phyloP scores from a whole-genome alignment of 2,888 invertebrate species.

The Rhamphomyia laevipes region DNA sequence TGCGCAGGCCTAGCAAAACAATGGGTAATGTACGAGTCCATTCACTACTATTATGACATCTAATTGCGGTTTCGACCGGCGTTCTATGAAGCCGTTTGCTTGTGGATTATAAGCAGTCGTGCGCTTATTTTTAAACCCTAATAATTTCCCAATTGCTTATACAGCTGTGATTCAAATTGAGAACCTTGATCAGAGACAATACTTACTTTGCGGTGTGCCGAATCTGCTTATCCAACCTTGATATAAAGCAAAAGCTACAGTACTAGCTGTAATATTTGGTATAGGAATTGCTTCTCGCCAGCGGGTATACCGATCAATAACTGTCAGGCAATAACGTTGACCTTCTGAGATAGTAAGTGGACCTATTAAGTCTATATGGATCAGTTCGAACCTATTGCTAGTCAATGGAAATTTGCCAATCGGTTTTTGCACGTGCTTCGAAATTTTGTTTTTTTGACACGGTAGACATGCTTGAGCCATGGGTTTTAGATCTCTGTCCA shows the following conservation, averaged over 20 bases:
- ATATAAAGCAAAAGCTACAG: constrained; percentile 23
- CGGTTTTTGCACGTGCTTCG: background rate
- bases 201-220: constrained; percentile 28
- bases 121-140: constrained; percentile 19
- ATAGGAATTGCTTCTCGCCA: constrained; percentile 19
- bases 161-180: constrained; percentile 27
- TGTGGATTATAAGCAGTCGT: constrained; percentile 29
- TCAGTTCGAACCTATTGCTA: background rate
- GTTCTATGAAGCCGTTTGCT: constrained; percentile 31
- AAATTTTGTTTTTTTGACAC: background rate
- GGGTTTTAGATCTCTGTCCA: background rate
- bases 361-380: background rate
- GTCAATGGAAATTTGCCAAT: background rate
- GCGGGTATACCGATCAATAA: constrained; percentile 14
- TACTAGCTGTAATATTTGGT: constrained; percentile 14
- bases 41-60: background rate
- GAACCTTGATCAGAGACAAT: constrained; percentile 29
- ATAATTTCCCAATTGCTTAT: constrained; percentile 18
- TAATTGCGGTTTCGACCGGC: constrained; percentile 23
- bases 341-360: background rate
- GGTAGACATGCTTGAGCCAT: background rate
- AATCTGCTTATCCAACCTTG: constrained; percentile 31
- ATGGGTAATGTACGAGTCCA: background rate
- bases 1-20: background rate
- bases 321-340: constrained; percentile 23